Evolutionary conservation across 2,888 invertebrate genomes (phyloP).

Genomic region (Callimorpha dominula): DNA sequence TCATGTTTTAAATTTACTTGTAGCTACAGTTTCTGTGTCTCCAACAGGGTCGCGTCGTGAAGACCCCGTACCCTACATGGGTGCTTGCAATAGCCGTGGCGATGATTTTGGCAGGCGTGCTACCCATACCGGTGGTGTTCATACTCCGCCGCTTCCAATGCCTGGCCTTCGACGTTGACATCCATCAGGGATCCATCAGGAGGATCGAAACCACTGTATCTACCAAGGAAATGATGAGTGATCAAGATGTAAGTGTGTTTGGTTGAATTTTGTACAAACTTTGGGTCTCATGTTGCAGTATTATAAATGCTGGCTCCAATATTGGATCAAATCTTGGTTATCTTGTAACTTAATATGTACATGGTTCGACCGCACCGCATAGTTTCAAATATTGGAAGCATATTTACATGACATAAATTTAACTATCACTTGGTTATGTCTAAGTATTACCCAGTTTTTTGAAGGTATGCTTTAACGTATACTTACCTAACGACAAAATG

Average conservation of each 20-base stretch:
- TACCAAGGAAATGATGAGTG: constrained; percentile 98
- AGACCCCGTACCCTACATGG: constrained; percentile 92
- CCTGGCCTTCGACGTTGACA: constrained; percentile 94
- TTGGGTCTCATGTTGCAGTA: not conserved
- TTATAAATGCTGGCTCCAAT: not conserved
- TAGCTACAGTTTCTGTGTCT: not conserved
- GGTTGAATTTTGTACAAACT: not conserved
- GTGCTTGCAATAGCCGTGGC: constrained; percentile 91
- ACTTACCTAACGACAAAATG: no score
- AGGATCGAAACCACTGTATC: constrained; percentile 97
- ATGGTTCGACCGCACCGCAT: no score
- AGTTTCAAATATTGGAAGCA: no score
- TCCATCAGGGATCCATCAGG: constrained; percentile 96
- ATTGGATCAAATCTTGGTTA: not conserved
- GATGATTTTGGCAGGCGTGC: constrained; percentile 92
- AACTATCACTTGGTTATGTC: not conserved
- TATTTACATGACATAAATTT: not conserved
- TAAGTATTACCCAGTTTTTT: no score
- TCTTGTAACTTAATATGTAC: no score
- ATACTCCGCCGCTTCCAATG: constrained; percentile 96
- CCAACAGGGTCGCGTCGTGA: constrained; percentile 89
- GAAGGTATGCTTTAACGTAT: no score
- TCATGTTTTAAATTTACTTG: not conserved
- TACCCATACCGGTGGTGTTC: constrained; percentile 95
- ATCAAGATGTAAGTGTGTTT: constrained; percentile 94